Conservation (phyloP, 2,888 invertebrate species). For the Allolobophora icterica region DNA sequence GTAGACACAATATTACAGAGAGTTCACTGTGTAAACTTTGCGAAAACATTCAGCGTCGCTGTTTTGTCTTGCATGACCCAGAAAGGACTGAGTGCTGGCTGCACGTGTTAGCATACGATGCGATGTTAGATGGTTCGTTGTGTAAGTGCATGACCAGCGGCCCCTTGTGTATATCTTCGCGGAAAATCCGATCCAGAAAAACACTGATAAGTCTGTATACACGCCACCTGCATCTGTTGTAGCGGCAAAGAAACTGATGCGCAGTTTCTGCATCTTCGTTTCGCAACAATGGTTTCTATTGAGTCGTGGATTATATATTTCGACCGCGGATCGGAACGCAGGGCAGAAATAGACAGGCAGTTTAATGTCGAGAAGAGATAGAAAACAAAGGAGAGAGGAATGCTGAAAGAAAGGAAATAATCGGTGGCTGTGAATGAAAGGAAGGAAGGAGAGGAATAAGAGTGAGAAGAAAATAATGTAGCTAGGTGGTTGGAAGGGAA, state of each 20-base stretch:
- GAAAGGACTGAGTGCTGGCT: not conserved
- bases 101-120: not conserved
- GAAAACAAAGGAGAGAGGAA: not conserved
- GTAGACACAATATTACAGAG: not conserved
- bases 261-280: not conserved
- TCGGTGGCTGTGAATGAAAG: not conserved
- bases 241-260: not conserved
- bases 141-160: not conserved
- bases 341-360: not conserved
- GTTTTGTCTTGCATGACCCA: not conserved
- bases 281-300: not conserved
- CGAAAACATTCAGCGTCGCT: not conserved
- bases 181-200: not conserved
- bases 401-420: not conserved
- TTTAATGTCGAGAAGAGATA: not conserved
- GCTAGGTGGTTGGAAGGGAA: too few relatives aligned
- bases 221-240: not conserved
- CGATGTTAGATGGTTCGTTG: not conserved
- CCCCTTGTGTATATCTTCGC: not conserved
- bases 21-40: not conserved
- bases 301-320: too few relatives aligned
- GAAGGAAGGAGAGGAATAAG: not conserved
- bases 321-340: too few relatives aligned
- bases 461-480: not conserved
- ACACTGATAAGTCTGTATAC: slow-evolving; percentile 9